A percentile compares a stretch with the other conserved stretches of the same genome.
Conservation (phyloP, 2,888 invertebrate species). For the Leptopilina drosophilae region DNA sequence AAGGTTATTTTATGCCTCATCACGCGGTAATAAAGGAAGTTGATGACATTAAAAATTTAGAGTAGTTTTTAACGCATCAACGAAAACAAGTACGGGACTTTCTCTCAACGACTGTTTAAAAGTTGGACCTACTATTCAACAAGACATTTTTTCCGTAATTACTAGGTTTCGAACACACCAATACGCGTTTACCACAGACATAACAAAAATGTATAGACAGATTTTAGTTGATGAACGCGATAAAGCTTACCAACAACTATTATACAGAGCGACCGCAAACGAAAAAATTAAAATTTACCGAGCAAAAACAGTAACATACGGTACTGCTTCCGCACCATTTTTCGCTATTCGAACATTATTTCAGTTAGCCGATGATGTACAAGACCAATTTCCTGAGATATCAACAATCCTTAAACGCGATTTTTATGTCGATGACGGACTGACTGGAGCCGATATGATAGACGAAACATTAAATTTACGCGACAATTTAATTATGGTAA, state of each 20-base stretch:
- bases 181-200: too few relatives aligned
- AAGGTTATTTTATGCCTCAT: constrained; percentile 39
- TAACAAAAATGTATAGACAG: too few relatives aligned
- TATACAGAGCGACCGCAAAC: too few relatives aligned
- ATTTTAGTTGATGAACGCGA: too few relatives aligned
- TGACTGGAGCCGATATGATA: too few relatives aligned
- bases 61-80: constrained; percentile 44
- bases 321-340: not conserved
- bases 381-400: not conserved
- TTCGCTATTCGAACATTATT: not conserved
- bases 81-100: constrained; percentile 32
- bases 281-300: not conserved
- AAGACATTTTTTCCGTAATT: too few relatives aligned
- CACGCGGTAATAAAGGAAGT: constrained; percentile 16
- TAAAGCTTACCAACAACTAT: too few relatives aligned
- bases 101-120: too few relatives aligned
- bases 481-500: too few relatives aligned
- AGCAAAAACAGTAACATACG: not conserved
- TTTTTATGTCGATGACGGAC: not conserved
- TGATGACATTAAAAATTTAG: constrained; percentile 5
- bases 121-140: too few relatives aligned
- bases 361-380: not conserved
- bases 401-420: not conserved
- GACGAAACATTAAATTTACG: too few relatives aligned
- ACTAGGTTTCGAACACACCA: too few relatives aligned